Conservation (phyloP, 1,140 invertebrate genomes). For the Diploscapter pachys region DNA sequence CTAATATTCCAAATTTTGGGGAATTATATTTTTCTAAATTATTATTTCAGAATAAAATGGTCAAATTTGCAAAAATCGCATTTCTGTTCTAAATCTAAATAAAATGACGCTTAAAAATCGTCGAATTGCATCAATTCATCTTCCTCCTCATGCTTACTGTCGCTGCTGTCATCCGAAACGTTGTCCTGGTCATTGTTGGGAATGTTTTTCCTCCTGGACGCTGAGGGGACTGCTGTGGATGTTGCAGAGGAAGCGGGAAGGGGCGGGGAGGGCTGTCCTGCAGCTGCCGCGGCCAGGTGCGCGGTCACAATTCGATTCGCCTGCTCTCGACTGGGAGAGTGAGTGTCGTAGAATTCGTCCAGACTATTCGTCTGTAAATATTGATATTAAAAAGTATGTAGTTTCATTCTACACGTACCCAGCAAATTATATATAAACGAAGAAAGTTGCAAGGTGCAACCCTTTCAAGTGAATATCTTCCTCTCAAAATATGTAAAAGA, state of each 20-base stretch:
- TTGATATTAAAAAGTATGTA: too few relatives aligned
- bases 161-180: slow-evolving; percentile 8
- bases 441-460: too few relatives aligned
- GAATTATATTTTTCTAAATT: not conserved
- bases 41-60: not conserved
- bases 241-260: not conserved
- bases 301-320: too few relatives aligned
- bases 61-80: slow-evolving; percentile 15
- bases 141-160: not conserved
- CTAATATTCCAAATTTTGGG: not conserved
- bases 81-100: not conserved
- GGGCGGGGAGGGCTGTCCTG: not conserved
- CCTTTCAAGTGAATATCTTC: too few relatives aligned
- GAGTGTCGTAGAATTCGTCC: too few relatives aligned
- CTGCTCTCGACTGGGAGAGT: too few relatives aligned
- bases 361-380: too few relatives aligned
- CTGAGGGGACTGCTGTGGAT: too few relatives aligned
- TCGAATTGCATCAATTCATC: slow-evolving; percentile 9
- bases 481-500: too few relatives aligned
- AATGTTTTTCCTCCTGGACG: too few relatives aligned
- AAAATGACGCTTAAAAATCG: slow-evolving; percentile 12
- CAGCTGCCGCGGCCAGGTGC: slow-evolving; percentile 5
- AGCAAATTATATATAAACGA: too few relatives aligned
- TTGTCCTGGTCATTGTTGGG: slow-evolving; percentile 2
- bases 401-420: too few relatives aligned